Evolutionary conservation across 2,113 vertebrate genomes (phyloP).

Genomic region (Anguilla japonica): DNA sequence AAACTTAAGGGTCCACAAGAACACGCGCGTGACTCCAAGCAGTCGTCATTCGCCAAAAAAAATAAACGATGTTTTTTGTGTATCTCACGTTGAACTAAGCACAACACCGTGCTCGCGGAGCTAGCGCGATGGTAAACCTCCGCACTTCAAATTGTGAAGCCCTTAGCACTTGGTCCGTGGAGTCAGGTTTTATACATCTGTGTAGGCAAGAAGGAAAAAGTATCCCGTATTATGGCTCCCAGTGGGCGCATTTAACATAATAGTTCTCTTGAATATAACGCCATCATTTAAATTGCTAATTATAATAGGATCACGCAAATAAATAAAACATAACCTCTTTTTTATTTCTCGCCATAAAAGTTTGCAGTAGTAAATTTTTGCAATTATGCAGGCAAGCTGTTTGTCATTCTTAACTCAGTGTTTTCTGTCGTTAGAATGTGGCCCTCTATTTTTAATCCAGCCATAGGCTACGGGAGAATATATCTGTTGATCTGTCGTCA

Average conservation of each 20-base stretch:
- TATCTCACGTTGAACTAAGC: neutral
- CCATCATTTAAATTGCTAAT: conserved; percentile 64
- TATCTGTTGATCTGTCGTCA: neutral
- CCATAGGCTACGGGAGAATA: neutral
- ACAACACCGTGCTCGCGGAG: neutral
- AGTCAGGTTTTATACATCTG: neutral
- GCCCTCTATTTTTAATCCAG: neutral
- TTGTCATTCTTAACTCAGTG: neutral
- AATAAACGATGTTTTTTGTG: neutral
- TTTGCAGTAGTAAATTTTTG: conserved; percentile 1
- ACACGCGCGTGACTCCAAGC: neutral
- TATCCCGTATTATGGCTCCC: conserved; percentile 42
- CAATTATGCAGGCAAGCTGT: conserved; percentile 4
- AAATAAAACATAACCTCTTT: conserved; percentile 64
- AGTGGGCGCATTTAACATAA: conserved; percentile 40
- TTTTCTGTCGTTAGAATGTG: neutral
- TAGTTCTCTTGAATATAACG: conserved; percentile 47
- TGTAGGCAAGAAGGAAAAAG: neutral
- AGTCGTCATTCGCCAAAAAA: neutral
- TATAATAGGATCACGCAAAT: conserved; percentile 54
- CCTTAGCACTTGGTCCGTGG: neutral
- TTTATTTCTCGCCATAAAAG: conserved; percentile 57
- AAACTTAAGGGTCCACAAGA: neutral
- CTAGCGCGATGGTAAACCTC: neutral
- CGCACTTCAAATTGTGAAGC: neutral